Percentiles rank a stretch among this genome's conserved stretches.
Conservation (phyloP, 2,113 vertebrate genomes). For the Paradoxurus hermaphroditus region DNA sequence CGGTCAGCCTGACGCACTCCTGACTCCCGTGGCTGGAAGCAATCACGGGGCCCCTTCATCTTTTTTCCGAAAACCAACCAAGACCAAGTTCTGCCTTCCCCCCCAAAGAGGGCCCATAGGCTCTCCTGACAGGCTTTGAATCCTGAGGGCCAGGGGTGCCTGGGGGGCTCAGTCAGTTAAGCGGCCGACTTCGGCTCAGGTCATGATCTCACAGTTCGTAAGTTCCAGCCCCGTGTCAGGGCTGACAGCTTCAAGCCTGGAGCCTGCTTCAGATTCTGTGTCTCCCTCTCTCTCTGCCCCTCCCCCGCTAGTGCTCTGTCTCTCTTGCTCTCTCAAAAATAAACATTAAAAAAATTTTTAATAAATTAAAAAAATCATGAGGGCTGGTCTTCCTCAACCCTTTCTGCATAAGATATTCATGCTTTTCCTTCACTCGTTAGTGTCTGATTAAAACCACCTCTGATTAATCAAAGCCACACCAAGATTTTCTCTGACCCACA, state of each 20-base stretch:
- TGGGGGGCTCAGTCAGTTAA: too few relatives aligned
- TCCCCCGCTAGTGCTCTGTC: accelerated
- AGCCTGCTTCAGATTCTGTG: too few relatives aligned
- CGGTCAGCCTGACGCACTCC: background rate
- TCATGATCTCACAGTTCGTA: too few relatives aligned
- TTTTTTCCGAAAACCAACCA: background rate
- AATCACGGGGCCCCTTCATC: background rate
- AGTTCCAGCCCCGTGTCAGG: too few relatives aligned
- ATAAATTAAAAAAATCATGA: background rate
- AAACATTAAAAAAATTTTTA: too few relatives aligned
- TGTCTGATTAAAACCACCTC: background rate
- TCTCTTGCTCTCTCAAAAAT: too few relatives aligned
- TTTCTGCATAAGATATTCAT: background rate
- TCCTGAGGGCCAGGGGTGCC: background rate
- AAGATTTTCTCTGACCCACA: background rate
- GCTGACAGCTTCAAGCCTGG: too few relatives aligned
- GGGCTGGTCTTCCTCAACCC: background rate
- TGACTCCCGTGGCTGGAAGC: background rate
- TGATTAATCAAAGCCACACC: background rate
- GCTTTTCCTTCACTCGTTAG: background rate
- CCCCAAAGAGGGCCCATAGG: background rate
- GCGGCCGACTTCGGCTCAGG: too few relatives aligned
- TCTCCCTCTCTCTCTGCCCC: too few relatives aligned
- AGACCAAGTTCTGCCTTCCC: background rate
- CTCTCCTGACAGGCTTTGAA: background rate